Base-by-base conservation (phyloP, 2,888 invertebrate genomes). In the Rhagophthalmus giganteus region DNA sequence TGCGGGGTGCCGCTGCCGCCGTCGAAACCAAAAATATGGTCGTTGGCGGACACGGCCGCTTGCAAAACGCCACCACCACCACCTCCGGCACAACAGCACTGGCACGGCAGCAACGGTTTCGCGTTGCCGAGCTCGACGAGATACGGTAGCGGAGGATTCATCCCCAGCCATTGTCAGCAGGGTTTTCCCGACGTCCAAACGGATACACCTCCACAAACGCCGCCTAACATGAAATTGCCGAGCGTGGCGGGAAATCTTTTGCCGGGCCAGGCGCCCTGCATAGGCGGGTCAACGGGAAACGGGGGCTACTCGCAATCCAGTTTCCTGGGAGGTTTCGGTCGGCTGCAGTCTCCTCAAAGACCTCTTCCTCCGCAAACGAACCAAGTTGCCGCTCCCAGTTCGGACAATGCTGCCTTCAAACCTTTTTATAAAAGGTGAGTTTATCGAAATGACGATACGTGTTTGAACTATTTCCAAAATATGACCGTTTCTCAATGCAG, bases 11-110 rank as follows among this genome's bases (percentile, higher is more conserved):
- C 91, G 39, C 85, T 91, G 65, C 91, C 91, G 54, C 90, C 92
- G 47, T 88, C 90, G 62, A 94, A 94, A 76, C 94, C 94, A 62
- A 94, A 94, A 80, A 94, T 94, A 71, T 94, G 94, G 94, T 93
- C 93, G 38, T 76, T 94, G 68, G 94, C 94, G 57, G 94, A 94
- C 74, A 94, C 94, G 60, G 94, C 94, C 38, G 93, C 93, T 35
- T 93, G 92, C 76, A 94, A 94, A 76, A 93, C 93, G 39, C 94
- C 93, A 2, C 91, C 91, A 37, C 91, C 90, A 13, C 80, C 85
- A 15, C 74, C 80, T 48, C 83, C 81, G 1, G 76, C 79, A 10
- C 83, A 83, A 59, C 83, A 78, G 75, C 81, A 60, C 59, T 81
- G 77, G 63, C 78, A 81, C 77, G 68, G 70, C 55, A 73, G 74